These are phyloP conservation scores for Venturia canescens DNA, from an alignment of 1,140 invertebrate species.

Conservation along the genomic window DNA sequence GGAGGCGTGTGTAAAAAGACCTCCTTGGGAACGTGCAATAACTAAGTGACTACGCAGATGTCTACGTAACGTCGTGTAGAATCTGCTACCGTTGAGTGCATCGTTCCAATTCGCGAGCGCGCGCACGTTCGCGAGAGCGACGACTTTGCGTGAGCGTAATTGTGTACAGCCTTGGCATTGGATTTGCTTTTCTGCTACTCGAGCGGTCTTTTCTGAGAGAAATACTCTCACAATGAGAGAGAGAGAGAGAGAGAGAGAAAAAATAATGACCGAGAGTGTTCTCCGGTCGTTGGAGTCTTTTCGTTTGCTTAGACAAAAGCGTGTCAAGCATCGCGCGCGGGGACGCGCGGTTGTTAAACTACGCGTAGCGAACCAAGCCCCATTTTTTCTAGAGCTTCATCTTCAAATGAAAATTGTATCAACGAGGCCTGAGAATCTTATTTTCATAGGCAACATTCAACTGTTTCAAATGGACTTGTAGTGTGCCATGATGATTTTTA, in stretches of 20 bases:
- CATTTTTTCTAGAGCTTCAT: too few species aligned
- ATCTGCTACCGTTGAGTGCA: constrained; percentile 14
- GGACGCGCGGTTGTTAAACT: too few species aligned
- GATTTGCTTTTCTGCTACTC: constrained; percentile 22
- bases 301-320: too few species aligned
- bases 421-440: too few species aligned
- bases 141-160: constrained; percentile 62
- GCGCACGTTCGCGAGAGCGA: not conserved
- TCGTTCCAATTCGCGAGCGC: constrained; percentile 34
- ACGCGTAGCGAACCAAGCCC: too few species aligned
- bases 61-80: not conserved
- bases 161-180: constrained; percentile 65
- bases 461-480: too few species aligned
- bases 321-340: too few species aligned
- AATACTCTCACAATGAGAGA: not conserved
- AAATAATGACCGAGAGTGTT: not conserved
- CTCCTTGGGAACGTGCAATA: not conserved
- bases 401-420: too few species aligned
- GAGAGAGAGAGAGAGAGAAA: constrained; percentile 20
- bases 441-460: too few species aligned
- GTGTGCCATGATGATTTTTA: too few species aligned
- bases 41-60: not conserved
- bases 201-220: constrained; percentile 28
- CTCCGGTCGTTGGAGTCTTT: too few species aligned
- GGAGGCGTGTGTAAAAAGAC: not conserved